Base-by-base conservation (phyloP, 2,797 vertebrate genomes). In the Euthynnus affinis region DNA sequence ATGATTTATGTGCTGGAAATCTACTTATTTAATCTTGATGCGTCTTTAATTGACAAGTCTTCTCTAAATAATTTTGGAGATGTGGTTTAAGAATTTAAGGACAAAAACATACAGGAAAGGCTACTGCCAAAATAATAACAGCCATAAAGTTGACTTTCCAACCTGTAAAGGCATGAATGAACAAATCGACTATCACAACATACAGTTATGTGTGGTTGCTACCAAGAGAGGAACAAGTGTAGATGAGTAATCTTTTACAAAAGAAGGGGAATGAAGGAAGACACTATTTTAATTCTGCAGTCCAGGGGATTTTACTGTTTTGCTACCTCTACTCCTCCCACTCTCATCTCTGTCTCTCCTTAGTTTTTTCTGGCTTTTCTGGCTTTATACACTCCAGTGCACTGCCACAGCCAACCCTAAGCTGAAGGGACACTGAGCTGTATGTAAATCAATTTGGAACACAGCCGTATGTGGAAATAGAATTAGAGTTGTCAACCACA, bases 361-460 rank as follows among this genome's bases (percentile, higher is more conserved):
- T 68, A 29, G 34, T 68, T 80, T 82, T 79, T 66, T 71, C 46
- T 82, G 70, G 68, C 76, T 89, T 61, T 72, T 48, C 59, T 69
- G 72, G 65, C 82, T 85, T 78, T 74, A 56, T 81, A 69, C 78
- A 78, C 81, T 80, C 77, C 65, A 70, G 62, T 86, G 71, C 87
- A 57, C 83, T 71, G 49, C 80, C 75, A 68, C 71, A 89, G 87
- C 80, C 84, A 64, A 75, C 78, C 82, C 81, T 90, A 88, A 93
- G 88, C 90, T 88, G 84, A 90, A 83, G 82, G 84, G 89, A 90
- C 89, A 87, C 53, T 83, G 87, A 91, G 90, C 91, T 88, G 84
- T 89, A 92, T 93, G 90, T 92, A 92, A 94, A 95, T 94, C 93
- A 93, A 93, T 94, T 94, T 91, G 86, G 88, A 89, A 85, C 27